Base-by-base conservation (phyloP, 2,888 invertebrate genomes). In the Cephus nigrinus region DNA sequence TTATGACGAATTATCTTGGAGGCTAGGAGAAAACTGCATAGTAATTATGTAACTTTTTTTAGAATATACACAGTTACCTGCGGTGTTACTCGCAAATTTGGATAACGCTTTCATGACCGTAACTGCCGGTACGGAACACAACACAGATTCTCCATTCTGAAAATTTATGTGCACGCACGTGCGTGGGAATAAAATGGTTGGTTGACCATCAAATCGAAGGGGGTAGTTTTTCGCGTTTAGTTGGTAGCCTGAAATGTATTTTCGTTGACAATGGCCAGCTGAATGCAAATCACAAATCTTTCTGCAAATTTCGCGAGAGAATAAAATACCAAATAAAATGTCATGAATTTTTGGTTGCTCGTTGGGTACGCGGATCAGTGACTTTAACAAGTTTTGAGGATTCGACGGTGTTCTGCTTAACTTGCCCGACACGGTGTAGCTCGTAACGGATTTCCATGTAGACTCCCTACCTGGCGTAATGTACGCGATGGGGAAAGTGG, bases 401-500 rank as follows among this genome's bases (percentile, higher is more conserved):
- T 75, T 68, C 23, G 23, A 68, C 15, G 34, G 32, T 75, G 68
- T 68, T 32, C 32, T 74, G 35, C 30, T 74, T 68, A 36, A 33
- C 71, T 71, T n/a, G 76, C 68, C 71, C 55, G 72, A 73, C 71
- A 68, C 34, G 34, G 32, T 15, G 34, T 71, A 69, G 76, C 72
- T 34, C 72, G 78, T 73, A 76, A 75, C 75, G 78, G 35, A 73
- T 75, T 69, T 76, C 76, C 76, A 40, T 40, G 69, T 68, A 36
- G 36, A 35, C 32, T 34, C 73, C 75, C 79, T 75, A 79, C 81
- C 80, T 80, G 79, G 75, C 79, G 79, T 81, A 81, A 81, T 76
- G 78, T 78, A 81, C 77, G 78, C 73, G 76, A 77, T 78, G 77
- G 79, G 80, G 78, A 79, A 78, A 82, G 80, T 83, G 82, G 85